These are phyloP conservation scores for Mesocricetus auratus DNA, from an alignment of 2,113 vertebrate genomes.

Conservation along the genomic window DNA sequence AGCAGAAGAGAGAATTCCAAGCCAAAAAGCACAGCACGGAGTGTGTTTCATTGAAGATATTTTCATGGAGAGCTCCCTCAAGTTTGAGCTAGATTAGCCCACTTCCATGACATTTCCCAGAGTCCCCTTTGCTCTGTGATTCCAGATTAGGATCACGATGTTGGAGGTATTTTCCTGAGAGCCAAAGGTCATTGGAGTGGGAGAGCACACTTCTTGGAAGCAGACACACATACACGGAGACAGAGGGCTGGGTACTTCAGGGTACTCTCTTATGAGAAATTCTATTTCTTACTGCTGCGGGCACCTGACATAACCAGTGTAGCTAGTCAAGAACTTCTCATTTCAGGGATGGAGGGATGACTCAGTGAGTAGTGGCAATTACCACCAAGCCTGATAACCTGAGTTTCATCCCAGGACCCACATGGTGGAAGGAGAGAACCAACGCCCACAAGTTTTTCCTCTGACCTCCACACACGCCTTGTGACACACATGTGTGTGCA, in stretches of 20 bases:
- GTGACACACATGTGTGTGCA: not conserved
- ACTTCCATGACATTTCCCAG: slow-evolving; percentile 1
- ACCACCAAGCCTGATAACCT: not conserved
- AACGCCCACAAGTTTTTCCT: no score
- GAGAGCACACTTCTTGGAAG: not conserved
- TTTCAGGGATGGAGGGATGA: not conserved
- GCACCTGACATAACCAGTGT: not conserved
- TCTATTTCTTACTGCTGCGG: not conserved
- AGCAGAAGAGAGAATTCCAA: slow-evolving; percentile 4
- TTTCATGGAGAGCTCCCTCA: not conserved
- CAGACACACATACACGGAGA: not conserved
- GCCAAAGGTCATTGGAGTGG: not conserved
- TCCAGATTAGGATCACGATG: not conserved
- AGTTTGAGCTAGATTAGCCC: not conserved
- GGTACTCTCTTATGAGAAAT: not conserved
- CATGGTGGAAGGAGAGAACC: not conserved
- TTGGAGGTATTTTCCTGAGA: not conserved
- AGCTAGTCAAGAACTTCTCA: not conserved
- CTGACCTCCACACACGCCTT: not conserved
- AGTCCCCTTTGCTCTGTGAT: not conserved
- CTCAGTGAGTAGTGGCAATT: not conserved
- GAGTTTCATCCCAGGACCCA: not conserved
- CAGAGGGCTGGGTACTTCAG: not conserved
- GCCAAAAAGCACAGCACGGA: not conserved
- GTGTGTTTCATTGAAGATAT: not conserved